A percentile compares a stretch with the other conserved stretches of the same genome.
Conservation (phyloP, 2,888 invertebrate genomes). For the Fragum sueziense region DNA sequence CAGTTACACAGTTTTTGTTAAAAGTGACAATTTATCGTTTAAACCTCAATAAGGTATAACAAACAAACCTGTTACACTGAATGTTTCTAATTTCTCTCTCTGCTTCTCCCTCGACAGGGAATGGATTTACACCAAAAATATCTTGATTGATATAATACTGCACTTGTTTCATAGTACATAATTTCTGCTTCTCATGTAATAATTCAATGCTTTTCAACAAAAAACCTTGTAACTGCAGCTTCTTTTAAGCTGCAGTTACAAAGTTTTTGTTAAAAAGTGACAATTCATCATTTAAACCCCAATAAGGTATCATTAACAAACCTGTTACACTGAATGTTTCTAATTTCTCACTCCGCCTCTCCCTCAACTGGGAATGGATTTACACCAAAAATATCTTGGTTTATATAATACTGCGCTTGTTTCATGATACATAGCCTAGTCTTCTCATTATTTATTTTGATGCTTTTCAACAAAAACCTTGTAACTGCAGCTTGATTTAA, state of each 20-base stretch:
- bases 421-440: slow-evolving; percentile 63
- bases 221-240: too few species aligned
- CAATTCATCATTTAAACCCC: too few species aligned
- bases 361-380: slow-evolving; percentile 17
- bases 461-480: too few species aligned
- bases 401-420: slow-evolving; percentile 71
- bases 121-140: slow-evolving; percentile 6
- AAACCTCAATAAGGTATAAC: too few species aligned
- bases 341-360: slow-evolving; percentile 56
- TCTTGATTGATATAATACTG: slow-evolving; percentile 69
- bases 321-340: slow-evolving; percentile 71
- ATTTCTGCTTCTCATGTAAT: slow-evolving; percentile 36
- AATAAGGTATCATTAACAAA: too few species aligned
- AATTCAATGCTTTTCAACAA: too few species aligned
- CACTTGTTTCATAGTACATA: slow-evolving; percentile 66
- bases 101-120: slow-evolving; percentile 9
- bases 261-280: too few species aligned
- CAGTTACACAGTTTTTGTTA: too few species aligned
- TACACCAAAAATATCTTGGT: neutral
- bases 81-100: slow-evolving; percentile 60
- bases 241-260: too few species aligned
- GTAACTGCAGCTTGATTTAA: too few species aligned
- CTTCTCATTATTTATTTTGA: too few species aligned
- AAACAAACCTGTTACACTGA: slow-evolving; percentile 73
- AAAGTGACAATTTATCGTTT: too few species aligned